phyloP scores from a whole-genome alignment of 2,113 vertebrate species.

The Bombycilla garrulus region DNA sequence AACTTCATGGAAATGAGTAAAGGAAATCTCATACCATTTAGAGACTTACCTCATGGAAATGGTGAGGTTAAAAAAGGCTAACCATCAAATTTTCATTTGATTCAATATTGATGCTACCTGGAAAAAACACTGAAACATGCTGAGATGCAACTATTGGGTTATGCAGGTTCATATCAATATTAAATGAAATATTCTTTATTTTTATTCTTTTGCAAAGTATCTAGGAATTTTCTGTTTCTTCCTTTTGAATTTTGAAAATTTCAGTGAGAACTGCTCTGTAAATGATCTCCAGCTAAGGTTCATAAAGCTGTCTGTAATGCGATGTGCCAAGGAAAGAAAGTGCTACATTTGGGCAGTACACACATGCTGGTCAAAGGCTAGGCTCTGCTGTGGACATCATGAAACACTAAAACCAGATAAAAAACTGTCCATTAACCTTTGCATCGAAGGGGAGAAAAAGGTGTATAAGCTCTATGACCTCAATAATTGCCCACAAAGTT shows the following conservation, averaged over 20 bases:
- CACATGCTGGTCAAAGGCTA: not conserved
- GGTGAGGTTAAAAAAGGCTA: not conserved
- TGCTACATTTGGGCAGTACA: not conserved
- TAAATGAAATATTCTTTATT: not conserved
- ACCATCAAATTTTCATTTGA: not conserved
- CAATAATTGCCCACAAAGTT: not conserved
- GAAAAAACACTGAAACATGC: not conserved
- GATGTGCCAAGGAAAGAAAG: not conserved
- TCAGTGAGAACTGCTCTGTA: not conserved
- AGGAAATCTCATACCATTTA: not conserved
- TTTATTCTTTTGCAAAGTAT: not conserved
- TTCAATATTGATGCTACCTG: not conserved
- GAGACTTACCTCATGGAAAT: not conserved
- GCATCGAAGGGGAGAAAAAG: fast-evolving
- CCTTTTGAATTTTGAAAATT: not conserved
- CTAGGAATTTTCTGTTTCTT: not conserved
- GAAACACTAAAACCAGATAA: not conserved
- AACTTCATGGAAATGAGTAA: not conserved
- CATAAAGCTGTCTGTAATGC: not conserved
- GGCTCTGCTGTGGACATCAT: not conserved
- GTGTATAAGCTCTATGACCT: not conserved
- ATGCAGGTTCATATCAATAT: not conserved
- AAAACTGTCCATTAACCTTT: not conserved
- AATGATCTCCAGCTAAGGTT: not conserved
- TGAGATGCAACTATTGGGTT: not conserved